Conservation (phyloP, 2,888 invertebrate species). For the Drosophila paranaensis region DNA sequence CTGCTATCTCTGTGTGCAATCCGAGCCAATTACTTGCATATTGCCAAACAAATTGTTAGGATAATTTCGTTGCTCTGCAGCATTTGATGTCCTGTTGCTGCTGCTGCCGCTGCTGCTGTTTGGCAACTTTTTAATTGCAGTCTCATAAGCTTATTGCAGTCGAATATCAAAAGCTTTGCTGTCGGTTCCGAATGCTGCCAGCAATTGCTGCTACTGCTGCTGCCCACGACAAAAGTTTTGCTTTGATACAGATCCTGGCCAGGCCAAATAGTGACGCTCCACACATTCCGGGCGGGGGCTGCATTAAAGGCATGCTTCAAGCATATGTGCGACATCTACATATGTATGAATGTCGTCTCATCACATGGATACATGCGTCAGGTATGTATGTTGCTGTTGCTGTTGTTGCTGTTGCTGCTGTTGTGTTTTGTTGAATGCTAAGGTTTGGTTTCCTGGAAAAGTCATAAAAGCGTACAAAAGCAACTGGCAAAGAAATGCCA, state of each 20-base stretch:
- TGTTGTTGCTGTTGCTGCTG: slow-evolving; percentile 20
- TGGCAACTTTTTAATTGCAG: slow-evolving; percentile 62
- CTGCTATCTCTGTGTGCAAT: neutral
- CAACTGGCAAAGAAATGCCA: slow-evolving; percentile 49
- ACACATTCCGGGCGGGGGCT: slow-evolving; percentile 5
- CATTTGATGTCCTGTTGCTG: slow-evolving; percentile 29
- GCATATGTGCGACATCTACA: slow-evolving; percentile 21
- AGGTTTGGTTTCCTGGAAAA: slow-evolving; percentile 68
- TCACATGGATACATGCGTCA: slow-evolving; percentile 32
- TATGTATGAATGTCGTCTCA: slow-evolving; percentile 17
- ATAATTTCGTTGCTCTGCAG: slow-evolving; percentile 20
- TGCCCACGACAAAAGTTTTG: slow-evolving; percentile 51
- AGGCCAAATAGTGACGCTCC: neutral
- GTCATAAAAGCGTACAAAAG: slow-evolving; percentile 70
- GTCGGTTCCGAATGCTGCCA: slow-evolving; percentile 23
- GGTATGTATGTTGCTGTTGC: slow-evolving; percentile 10
- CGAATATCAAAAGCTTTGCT: slow-evolving; percentile 21
- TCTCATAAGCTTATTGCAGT: slow-evolving; percentile 39
- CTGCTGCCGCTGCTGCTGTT: slow-evolving; percentile 13
- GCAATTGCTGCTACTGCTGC: slow-evolving; percentile 13
- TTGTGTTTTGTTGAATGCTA: slow-evolving; percentile 38
- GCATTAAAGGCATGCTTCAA: slow-evolving; percentile 51
- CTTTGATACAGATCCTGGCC: slow-evolving; percentile 24
- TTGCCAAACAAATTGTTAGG: slow-evolving; percentile 20
- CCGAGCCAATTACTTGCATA: slow-evolving; percentile 18